Base-by-base conservation (phyloP, 1,140 invertebrate species). In the Parasteatoda tepidariorum region DNA sequence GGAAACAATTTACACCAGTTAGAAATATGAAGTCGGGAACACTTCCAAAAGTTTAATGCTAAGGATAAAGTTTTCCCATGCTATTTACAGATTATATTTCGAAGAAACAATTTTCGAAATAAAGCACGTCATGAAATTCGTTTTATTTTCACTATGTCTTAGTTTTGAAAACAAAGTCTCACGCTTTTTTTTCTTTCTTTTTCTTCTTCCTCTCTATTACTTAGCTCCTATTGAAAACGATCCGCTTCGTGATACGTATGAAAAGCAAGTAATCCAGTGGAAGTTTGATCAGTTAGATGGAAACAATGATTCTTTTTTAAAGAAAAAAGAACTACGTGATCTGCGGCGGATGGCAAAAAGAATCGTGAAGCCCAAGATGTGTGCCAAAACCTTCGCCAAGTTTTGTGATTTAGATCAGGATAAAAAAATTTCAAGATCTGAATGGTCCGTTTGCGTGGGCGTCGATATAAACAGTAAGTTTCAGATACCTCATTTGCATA, bases 381-480 rank as follows among this genome's bases (percentile, higher is more conserved):
- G 96, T 89, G 95, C 95, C 70, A 93, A 94, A 85, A 93, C 92
- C n/a, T 98, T 97, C 90, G 92, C 94, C 2, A 92, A 93, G 71
- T 92, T 93, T 84, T 98, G 96, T 89, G 96, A 98, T 89, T 90
- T 92, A 41, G 93, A 96, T 89, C 90, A 90, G 54, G 94, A 98
- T 90, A 92, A 92, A 22, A 92, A 91, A 83, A 92, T 97, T 41
- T 92, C 94, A 5, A 91, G 91, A 28, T 82, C 87, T 15, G 96
- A 97, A 89, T 97, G 96, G 96, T 92, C 91, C 18, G 91, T 92
- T 33, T 97, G 96, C 88, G 90, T 97, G 13, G 91, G 93, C 4
- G 92, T 93, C 85, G 92, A 93, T 86, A 91, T 91, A 84, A 90
- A 88, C 87, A 88, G 91, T 92, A 89, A 91, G 89, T 89, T 64